These are phyloP conservation scores for Castor canadensis DNA, from an alignment of 2,113 vertebrate species.

Conservation along the genomic window DNA sequence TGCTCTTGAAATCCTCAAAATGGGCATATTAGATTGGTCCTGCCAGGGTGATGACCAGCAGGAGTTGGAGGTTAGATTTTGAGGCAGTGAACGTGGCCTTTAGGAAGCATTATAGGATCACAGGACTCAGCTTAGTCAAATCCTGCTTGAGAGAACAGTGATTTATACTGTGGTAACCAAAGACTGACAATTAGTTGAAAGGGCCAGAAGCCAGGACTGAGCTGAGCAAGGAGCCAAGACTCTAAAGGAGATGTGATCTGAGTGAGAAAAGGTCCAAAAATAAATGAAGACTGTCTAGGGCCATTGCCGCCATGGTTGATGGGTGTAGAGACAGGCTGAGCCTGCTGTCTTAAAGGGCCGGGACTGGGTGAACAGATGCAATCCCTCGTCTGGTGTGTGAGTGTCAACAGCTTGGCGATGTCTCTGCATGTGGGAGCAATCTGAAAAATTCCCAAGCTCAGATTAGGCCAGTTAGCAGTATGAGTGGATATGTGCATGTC, in stretches of 20 bases:
- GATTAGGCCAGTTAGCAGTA: not conserved
- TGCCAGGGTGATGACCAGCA: not conserved
- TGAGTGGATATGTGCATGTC: not conserved
- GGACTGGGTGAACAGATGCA: not conserved
- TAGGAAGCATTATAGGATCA: not conserved
- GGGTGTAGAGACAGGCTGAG: not conserved
- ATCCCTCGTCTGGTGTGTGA: not conserved
- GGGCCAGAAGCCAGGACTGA: not conserved
- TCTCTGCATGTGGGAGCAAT: not conserved
- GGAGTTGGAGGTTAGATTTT: not conserved
- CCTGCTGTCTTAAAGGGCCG: not conserved
- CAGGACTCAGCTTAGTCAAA: not conserved
- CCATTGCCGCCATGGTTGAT: not conserved
- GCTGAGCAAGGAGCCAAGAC: not conserved
- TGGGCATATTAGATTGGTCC: not conserved
- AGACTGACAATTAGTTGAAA: not conserved
- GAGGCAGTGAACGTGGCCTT: not conserved
- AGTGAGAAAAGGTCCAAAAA: constrained; percentile 30
- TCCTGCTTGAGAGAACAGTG: not conserved
- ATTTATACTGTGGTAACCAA: not conserved
- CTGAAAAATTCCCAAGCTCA: not conserved
- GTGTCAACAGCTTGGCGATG: not conserved
- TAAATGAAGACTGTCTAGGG: not conserved
- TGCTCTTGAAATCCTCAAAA: not conserved
- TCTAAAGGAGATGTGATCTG: not conserved